Evolutionary conservation across 2,797 vertebrate species (phyloP), one percentile per base, ranked within the genome.

Genomic region (Schizopygopsis malacanthus): DNA sequence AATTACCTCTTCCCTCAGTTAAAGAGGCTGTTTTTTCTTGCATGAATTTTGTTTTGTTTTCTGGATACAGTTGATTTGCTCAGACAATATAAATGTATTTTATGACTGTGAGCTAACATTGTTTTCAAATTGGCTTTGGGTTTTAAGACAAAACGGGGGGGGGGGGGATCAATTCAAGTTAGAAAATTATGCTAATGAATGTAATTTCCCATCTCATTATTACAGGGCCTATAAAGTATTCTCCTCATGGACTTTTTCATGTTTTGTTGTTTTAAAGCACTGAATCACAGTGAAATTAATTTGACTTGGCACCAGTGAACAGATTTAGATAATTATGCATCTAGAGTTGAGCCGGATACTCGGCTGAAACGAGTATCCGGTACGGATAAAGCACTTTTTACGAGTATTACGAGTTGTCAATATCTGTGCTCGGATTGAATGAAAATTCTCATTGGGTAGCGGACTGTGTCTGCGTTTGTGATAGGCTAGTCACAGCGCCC

Each of bases 21-120:
- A 69, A 81, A 43, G 43, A 50, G 13, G 13, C 20, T 59, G 1
- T 80, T 70, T n/a, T 78, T 69, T 25, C 76, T 56, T 73, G 13
- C 18, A 50, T 73, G 54, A 67, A 20, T 67, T 71, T 70, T 15
- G 16, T 85, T 79, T 79, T 15, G 5, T 81, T 84, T 81, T 28
- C 25, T 33, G 59, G 6, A 69, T 65, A 18, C 43, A 61, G 20
- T 82, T 85, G n/a, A 82, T 88, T 86, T 79, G n/a, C 76, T 61
- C 16, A 16, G 77, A 70, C 76, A 45, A 37, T 37, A 71, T 28
- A 10, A 52, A 50, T 39, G 12, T 39, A 82, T 76, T 75, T n/a
- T 52, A 76, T 65, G 13, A 65, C 22, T 39, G 20, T 63, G 61
- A 76, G 82, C 56, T 2, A 2, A 41, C 47, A 22, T 72, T 4